Evolutionary conservation across 2,797 vertebrate genomes (phyloP), one percentile per base, ranked within the genome.

Genomic region (Jordanella pulchra): DNA sequence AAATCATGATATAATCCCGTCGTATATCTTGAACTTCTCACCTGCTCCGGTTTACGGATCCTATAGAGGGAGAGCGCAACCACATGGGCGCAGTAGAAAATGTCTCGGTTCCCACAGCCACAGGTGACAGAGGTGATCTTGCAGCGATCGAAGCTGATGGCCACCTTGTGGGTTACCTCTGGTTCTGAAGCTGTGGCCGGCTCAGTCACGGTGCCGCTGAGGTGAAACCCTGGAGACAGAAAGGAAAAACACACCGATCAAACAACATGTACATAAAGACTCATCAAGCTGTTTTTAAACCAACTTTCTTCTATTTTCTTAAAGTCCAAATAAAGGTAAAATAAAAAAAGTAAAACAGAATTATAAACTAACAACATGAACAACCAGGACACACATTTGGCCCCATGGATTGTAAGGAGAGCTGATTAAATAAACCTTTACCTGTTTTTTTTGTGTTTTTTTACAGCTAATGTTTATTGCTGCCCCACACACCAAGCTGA

Each of bases 81-180:
- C 65, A 99, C 98, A 0, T 99, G 98, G 42, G 98, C 97, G 9
- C 97, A 99, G 87, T 99, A 99, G 94, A 99, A 99, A 87, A 99
- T 99, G 92, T 99, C 98, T 67, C 96, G 95, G 93, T 99, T 99
- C 65, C 98, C 97, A 0, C 98, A 99, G 86, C 97, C 97, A 11
- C 98, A 99, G 2, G 97, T 98, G 89, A 99, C 97, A 0, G 98
- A 99, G 69, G 98, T 99, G 91, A 99, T 99, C 93, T 99, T 99
- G 94, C 98, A 99, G 85, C 97, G 95, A 92, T 99, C 97, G 4
- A 99, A 99, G 93, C 98, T 99, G 94, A 99, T 99, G 86, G 98
- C 97, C 89, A 99, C 98, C 90, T 96, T 97, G 92, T 98, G 97
- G 67, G 95, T 98, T 87, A 96, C 91, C 92, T 98, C 96, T 35